Percentiles rank a stretch among this genome's conserved stretches.
Evolutionary conservation across 2,888 invertebrate species (phyloP).

Genomic region (Autographa pulchrina): DNA sequence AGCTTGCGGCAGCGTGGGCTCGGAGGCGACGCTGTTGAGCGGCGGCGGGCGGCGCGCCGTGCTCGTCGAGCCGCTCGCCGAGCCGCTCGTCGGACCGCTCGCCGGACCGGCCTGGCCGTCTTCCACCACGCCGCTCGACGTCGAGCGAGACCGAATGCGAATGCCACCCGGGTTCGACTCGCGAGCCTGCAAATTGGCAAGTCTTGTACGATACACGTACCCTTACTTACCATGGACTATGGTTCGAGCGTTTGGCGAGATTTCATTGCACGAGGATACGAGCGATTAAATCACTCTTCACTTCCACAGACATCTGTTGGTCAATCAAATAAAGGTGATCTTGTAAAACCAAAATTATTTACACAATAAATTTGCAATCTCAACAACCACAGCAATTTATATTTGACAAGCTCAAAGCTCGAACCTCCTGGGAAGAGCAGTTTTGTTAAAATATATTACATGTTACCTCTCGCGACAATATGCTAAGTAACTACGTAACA

Average conservation of each 20-base stretch:
- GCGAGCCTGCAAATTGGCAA: constrained; percentile 73
- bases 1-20: constrained; percentile 92
- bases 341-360: constrained; percentile 62
- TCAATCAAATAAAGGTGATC: constrained; percentile 68
- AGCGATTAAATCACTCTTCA: constrained; percentile 69
- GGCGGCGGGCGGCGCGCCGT: constrained; percentile 86
- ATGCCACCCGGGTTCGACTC: constrained; percentile 71
- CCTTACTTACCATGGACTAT: constrained; percentile 63
- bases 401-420: constrained; percentile 50
- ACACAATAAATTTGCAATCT: constrained; percentile 50
- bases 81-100: constrained; percentile 70
- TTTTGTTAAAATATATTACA: constrained; percentile 24
- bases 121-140: constrained; percentile 86
- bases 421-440: constrained; percentile 34
- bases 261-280: constrained; percentile 65
- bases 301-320: constrained; percentile 71
- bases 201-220: constrained; percentile 61
- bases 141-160: constrained; percentile 81
- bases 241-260: constrained; percentile 62
- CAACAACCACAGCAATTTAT: constrained; percentile 53
- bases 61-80: constrained; percentile 68
- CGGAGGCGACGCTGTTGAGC: constrained; percentile 93
- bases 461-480: constrained; percentile 23
- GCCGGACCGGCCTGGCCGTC: constrained; percentile 84
- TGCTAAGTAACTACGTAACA: constrained; percentile 17